Base-by-base conservation (phyloP, 2,797 vertebrate genomes). In the Antrozous pallidus region DNA sequence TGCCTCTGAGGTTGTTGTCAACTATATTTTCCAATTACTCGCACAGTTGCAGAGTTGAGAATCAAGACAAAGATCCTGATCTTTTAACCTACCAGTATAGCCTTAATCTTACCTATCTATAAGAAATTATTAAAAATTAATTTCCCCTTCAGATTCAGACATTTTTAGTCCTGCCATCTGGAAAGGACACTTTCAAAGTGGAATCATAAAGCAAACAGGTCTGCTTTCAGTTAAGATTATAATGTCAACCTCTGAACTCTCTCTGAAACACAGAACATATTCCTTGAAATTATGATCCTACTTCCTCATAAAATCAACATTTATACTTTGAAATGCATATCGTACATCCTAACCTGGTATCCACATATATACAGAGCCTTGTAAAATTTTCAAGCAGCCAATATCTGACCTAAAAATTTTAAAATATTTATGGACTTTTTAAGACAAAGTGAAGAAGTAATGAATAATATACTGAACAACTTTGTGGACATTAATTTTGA, bases 161-260 rank as follows among this genome's bases (percentile, higher is more conserved):
- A 82, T 71, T 85, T 93, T 95, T 88, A 70, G 74, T 84, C 65
- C 78, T 75, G 24, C 38, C 80, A 84, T 84, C 33, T 91, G 40
- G 65, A 83, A 77, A 71, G 77, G 40, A 58, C 40, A 79, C 26
- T 87, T 90, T 89, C 56, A 33, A 93, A 91, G 71, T 16, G 65
- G 61, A 84, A 81, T 71, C 54, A n/a, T 14, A 74, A 18, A 33
- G 28, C 36, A 70, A 87, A 69, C 49, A 90, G 61, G 18, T 70
- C 82, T 96, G 38, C 69, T 95, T 85, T 84, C 33, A 42, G 73
- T 90, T 90, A 94, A 94, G 36, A 93, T 74, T 87, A 91, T 38
- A 91, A 91, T 51, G 42, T 84, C 88, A 79, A 65, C 63, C 88
- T 96, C 69, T 85, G 73, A 92, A 79, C 90, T 93, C 42, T 84